A percentile compares a stretch with the other conserved stretches of the same genome.
These are phyloP conservation scores for Hyposoter dolosus DNA, from an alignment of 2,888 invertebrate genomes.

Conservation along the genomic window DNA sequence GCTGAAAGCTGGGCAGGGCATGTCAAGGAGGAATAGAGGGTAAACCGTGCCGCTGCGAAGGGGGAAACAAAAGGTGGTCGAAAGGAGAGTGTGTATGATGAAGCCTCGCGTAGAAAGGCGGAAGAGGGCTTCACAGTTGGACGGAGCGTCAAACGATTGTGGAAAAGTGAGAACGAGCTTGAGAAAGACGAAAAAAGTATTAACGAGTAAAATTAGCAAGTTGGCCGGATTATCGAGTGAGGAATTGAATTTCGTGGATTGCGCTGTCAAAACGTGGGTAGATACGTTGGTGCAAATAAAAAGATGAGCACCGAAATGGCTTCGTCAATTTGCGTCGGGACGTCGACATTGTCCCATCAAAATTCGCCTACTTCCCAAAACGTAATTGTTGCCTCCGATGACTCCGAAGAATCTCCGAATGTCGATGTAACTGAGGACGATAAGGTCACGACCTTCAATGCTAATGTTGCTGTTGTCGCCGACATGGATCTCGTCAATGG, in stretches of 20 bases:
- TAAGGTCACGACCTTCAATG: conserved; percentile 37
- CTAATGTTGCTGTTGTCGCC: conserved; percentile 57
- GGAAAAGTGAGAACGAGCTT: conserved; percentile 14
- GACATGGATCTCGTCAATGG: conserved; percentile 85
- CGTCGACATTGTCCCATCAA: conserved; percentile 50
- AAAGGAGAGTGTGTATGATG: conserved; percentile 61
- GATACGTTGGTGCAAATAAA: conserved; percentile 62
- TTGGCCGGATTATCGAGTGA: conserved; percentile 21
- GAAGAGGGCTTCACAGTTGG: conserved; percentile 81
- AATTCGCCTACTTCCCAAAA: conserved; percentile 9
- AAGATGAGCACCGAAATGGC: conserved; percentile 71
- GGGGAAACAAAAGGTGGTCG: conserved; percentile 39
- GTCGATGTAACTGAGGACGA: conserved; percentile 66
- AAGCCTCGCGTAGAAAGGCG: conserved; percentile 71
- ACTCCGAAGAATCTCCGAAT: conserved; percentile 19
- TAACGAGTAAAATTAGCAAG: background rate
- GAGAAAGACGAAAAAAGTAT: conserved; percentile 2
- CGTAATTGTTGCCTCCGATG: conserved; percentile 8
- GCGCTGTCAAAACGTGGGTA: conserved; percentile 15
- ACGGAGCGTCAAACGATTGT: conserved; percentile 79
- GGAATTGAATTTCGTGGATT: conserved; percentile 9
- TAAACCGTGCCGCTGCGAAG: conserved; percentile 9
- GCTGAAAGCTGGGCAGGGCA: background rate
- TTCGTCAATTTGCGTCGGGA: conserved; percentile 64
- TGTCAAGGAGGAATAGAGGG: conserved; percentile 4